phyloP scores from a whole-genome alignment of 2,888 invertebrate genomes.

The Meteorus colon region DNA sequence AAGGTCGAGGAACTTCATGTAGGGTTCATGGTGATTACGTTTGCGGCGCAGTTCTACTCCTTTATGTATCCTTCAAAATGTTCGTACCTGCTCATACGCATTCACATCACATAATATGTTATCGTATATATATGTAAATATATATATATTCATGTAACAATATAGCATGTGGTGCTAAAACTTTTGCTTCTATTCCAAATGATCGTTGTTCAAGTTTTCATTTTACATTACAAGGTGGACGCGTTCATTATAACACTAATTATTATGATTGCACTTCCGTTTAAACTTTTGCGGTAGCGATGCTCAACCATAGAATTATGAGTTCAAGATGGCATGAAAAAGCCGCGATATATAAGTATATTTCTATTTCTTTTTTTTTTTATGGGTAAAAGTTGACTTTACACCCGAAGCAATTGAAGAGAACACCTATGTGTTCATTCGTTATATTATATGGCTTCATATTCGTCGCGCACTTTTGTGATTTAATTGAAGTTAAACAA shows the following conservation, averaged over 20 bases:
- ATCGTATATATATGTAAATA: neutral
- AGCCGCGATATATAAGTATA: conserved; percentile 40
- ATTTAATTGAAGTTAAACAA: conserved; percentile 39
- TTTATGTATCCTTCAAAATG: conserved; percentile 30
- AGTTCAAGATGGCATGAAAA: conserved; percentile 34
- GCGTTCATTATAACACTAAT: conserved; percentile 26
- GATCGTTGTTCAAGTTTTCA: neutral
- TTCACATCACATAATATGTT: neutral
- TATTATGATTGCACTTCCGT: conserved; percentile 51
- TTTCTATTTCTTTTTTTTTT: neutral
- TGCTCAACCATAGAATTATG: neutral
- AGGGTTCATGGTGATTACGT: conserved; percentile 45
- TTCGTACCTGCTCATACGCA: neutral
- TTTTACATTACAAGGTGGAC: conserved; percentile 8
- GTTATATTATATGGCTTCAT: neutral
- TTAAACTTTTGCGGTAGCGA: conserved; percentile 26
- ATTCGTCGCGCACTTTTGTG: conserved; percentile 8
- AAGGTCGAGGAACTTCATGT: conserved; percentile 54
- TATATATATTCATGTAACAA: too few relatives aligned
- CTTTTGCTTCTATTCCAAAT: neutral
- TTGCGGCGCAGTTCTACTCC: conserved; percentile 6
- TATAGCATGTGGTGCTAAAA: neutral
- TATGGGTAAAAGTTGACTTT: neutral
- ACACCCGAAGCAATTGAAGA: neutral
- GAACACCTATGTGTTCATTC: neutral